These are phyloP conservation scores for Poicephalus gulielmi DNA, from an alignment of 2,113 vertebrate species.

Conservation along the genomic window DNA sequence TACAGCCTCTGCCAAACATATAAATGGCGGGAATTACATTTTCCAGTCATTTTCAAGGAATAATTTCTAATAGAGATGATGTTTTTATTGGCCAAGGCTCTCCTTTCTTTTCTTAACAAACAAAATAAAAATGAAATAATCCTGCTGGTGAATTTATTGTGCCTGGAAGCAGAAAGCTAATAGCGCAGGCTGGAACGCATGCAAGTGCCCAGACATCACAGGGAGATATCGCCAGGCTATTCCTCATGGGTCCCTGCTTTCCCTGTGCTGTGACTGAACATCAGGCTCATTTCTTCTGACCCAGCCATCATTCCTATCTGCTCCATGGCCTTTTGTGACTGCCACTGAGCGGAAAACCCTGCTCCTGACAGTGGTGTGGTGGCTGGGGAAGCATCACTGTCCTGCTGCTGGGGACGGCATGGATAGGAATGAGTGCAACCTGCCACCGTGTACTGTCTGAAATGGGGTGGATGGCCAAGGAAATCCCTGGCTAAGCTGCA, in stretches of 20 bases:
- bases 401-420: accelerated
- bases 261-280: background rate
- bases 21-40: background rate
- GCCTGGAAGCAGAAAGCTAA: background rate
- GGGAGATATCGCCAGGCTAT: background rate
- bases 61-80: conserved; percentile 19
- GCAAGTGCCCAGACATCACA: background rate
- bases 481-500: background rate
- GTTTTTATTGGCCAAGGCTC: background rate
- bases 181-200: background rate
- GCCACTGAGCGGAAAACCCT: background rate
- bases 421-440: accelerated
- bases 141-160: conserved; percentile 10
- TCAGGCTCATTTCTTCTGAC: background rate
- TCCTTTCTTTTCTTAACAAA: conserved; percentile 17
- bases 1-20: background rate
- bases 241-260: background rate
- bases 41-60: conserved; percentile 31
- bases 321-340: background rate
- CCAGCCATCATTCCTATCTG: background rate
- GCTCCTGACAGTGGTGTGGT: accelerated
- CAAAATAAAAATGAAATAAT: background rate
- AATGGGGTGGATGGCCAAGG: background rate
- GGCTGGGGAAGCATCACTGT: accelerated
- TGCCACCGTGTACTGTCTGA: background rate